Conservation (phyloP, 2,113 vertebrate genomes). For the Scalopus aquaticus region DNA sequence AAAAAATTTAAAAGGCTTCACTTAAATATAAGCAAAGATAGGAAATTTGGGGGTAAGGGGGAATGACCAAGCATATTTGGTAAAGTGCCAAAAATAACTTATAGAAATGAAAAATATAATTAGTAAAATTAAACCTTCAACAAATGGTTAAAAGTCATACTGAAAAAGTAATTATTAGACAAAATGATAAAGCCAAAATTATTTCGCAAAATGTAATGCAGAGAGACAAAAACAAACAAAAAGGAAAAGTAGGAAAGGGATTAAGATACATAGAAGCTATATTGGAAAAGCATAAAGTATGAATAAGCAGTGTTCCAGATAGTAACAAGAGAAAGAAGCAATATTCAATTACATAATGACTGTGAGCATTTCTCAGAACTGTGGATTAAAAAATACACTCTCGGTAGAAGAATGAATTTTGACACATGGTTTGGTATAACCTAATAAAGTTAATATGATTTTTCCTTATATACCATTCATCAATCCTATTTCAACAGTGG, state of each 20-base stretch:
- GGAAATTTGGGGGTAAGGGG: neutral
- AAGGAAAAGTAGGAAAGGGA: neutral
- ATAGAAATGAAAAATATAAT: neutral
- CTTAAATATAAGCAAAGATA: neutral
- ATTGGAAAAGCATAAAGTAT: neutral
- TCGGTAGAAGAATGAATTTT: neutral
- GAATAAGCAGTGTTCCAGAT: neutral
- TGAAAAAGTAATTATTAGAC: neutral
- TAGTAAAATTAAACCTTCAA: conserved; percentile 3
- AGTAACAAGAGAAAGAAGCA: neutral
- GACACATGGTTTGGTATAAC: neutral
- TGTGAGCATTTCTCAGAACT: neutral
- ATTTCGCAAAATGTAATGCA: neutral
- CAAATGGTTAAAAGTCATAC: conserved; percentile 6
- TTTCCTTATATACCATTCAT: neutral
- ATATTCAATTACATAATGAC: neutral
- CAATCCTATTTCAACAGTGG: neutral
- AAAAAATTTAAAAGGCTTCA: neutral
- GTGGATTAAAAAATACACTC: neutral
- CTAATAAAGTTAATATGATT: neutral
- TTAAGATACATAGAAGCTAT: neutral
- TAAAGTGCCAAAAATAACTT: conserved; percentile 34
- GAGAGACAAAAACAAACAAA: neutral
- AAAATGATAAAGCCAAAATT: neutral
- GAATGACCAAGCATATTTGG: neutral